Evolutionary conservation across 2,797 vertebrate genomes (phyloP).

Genomic region (Meda fulgida): DNA sequence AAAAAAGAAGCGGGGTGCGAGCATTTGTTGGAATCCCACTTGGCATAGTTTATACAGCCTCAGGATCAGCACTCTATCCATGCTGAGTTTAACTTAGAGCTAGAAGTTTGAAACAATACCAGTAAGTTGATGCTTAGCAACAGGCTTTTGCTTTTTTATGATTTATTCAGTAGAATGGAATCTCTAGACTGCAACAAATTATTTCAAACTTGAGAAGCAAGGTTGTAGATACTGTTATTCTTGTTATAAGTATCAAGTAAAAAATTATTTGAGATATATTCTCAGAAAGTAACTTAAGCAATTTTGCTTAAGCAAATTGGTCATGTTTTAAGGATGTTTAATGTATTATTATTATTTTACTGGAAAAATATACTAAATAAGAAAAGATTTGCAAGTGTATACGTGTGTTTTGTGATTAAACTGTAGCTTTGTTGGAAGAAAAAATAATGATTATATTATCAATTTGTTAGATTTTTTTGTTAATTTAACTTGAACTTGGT

Average conservation of each 20-base stretch:
- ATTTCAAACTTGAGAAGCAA: not conserved
- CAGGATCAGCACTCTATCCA: conserved; percentile 5
- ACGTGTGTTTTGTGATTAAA: not conserved
- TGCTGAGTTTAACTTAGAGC: conserved; percentile 46
- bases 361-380: not conserved
- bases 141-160: conserved; percentile 36
- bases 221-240: not conserved
- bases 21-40: conserved; percentile 28
- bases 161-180: conserved; percentile 15
- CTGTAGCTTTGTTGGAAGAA: not conserved
- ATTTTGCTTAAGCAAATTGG: not conserved
- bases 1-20: not conserved
- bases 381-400: not conserved
- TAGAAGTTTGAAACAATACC: conserved; percentile 50
- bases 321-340: not conserved
- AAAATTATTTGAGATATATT: not conserved
- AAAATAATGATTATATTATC: not conserved
- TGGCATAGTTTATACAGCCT: conserved; percentile 39
- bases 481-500: conserved; percentile 4
- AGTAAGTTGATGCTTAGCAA: conserved; percentile 63
- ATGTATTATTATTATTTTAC: not conserved
- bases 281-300: not conserved
- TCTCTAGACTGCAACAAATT: not conserved
- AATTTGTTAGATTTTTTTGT: not conserved
- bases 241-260: not conserved